Percentiles rank a stretch among this genome's conserved stretches.
phyloP scores from a whole-genome alignment of 2,888 invertebrate species.

The Eumerus sabulonum region DNA sequence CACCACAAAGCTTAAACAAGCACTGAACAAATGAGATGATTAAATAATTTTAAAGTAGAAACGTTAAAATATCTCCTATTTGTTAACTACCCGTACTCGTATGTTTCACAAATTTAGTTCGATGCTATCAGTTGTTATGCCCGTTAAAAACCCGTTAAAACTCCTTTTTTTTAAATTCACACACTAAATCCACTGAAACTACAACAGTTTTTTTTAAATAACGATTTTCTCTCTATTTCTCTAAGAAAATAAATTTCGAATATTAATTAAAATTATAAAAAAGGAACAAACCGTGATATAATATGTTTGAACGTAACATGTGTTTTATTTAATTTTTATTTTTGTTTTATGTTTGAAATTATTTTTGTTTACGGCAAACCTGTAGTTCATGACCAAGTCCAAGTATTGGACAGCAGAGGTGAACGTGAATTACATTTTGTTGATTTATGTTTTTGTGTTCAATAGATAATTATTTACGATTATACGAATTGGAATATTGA shows the following conservation, averaged over 20 bases:
- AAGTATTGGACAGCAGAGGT: conserved; percentile 79
- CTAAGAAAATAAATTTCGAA: conserved; percentile 30
- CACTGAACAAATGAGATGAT: conserved; percentile 1
- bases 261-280: conserved; percentile 17
- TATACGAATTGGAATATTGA: conserved; percentile 52
- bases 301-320: conserved; percentile 69
- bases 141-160: conserved; percentile 35
- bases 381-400: conserved; percentile 79
- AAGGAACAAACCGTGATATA: conserved; percentile 66
- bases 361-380: conserved; percentile 71
- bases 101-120: too few relatives aligned
- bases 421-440: conserved; percentile 73
- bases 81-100: too few relatives aligned
- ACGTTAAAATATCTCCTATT: conserved; percentile 16
- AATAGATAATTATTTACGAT: conserved; percentile 51
- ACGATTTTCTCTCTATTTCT: conserved; percentile 27
- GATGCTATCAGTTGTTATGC: conserved; percentile 19
- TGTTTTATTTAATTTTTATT: conserved; percentile 69
- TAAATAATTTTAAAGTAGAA: conserved; percentile 5
- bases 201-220: conserved; percentile 25
- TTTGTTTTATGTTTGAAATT: conserved; percentile 6
- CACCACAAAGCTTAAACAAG: conserved; percentile 39
- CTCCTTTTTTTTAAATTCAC: conserved; percentile 37
- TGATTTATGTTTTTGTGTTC: conserved; percentile 34
- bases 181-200: conserved; percentile 31